Conservation (phyloP, 2,888 invertebrate genomes). For the Shargacucullia verbasci region DNA sequence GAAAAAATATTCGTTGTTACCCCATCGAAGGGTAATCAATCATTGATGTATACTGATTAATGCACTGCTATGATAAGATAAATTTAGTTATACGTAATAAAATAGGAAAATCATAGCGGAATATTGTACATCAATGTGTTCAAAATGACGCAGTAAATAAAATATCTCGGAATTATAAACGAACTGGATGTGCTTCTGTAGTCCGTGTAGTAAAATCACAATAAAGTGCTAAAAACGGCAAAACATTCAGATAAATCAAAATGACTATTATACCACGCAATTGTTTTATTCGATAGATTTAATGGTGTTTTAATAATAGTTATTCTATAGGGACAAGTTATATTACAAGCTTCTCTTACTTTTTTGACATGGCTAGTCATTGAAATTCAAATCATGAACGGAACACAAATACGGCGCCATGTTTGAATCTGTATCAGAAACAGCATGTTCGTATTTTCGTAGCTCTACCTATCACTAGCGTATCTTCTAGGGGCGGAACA, state of each 20-base stretch:
- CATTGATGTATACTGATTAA: too few species aligned
- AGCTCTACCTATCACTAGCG: constrained; percentile 7
- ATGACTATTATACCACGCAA: background rate
- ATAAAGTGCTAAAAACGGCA: background rate
- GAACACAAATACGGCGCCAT: constrained; percentile 8
- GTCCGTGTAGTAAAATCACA: too few species aligned
- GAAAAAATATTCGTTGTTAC: constrained; percentile 4
- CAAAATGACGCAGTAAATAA: too few species aligned
- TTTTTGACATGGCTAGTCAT: constrained; percentile 11
- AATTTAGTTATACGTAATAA: too few species aligned
- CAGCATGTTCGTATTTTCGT: background rate
- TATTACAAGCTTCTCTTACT: background rate
- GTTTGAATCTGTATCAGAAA: constrained; percentile 14
- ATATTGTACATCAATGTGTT: too few species aligned
- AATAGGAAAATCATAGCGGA: too few species aligned
- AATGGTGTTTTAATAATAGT: too few species aligned
- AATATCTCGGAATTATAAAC: too few species aligned
- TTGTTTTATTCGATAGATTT: too few species aligned
- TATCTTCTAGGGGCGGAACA: background rate
- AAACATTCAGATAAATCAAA: constrained; percentile 18
- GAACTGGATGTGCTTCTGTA: too few species aligned
- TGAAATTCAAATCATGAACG: constrained; percentile 13
- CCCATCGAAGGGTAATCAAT: background rate
- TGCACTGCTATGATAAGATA: too few species aligned
- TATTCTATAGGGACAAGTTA: background rate